Percentiles rank a stretch among this genome's conserved stretches.
phyloP scores from a whole-genome alignment of 2,113 vertebrate species.

The Orycteropus afer region DNA sequence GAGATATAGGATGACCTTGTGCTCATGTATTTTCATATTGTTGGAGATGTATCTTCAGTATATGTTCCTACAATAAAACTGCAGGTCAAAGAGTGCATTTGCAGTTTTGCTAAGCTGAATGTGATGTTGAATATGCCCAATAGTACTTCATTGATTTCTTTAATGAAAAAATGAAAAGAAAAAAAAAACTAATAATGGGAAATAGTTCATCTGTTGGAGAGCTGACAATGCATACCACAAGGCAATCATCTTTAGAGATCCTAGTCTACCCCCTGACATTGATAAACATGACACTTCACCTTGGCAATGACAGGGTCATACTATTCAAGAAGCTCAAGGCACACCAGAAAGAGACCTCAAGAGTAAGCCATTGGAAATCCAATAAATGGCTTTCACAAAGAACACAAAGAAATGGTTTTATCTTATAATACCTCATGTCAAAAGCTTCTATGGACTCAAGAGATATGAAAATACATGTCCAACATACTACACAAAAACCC shows the following conservation, averaged over 20 bases:
- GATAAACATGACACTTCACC: too few species aligned
- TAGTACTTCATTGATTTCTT: neutral
- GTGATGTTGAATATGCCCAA: neutral
- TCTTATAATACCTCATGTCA: neutral
- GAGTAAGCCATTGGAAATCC: neutral
- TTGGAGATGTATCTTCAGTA: neutral
- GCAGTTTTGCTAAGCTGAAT: neutral
- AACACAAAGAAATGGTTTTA: neutral
- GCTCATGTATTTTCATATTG: neutral
- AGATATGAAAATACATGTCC: neutral
- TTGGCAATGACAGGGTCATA: neutral
- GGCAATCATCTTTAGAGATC: neutral
- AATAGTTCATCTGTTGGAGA: neutral
- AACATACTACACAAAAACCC: too few species aligned
- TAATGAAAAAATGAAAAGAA: neutral
- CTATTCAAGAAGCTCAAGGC: neutral
- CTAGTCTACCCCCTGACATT: fast-evolving
- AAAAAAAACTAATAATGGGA: too few species aligned
- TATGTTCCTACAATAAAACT: neutral
- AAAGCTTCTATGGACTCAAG: neutral
- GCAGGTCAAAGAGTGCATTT: neutral
- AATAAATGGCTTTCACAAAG: too few species aligned
- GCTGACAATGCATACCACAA: fast-evolving
- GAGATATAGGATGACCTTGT: neutral
- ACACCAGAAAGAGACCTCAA: neutral